Base-by-base conservation (phyloP, 2,888 invertebrate genomes). In the Sinentomon sp. region DNA sequence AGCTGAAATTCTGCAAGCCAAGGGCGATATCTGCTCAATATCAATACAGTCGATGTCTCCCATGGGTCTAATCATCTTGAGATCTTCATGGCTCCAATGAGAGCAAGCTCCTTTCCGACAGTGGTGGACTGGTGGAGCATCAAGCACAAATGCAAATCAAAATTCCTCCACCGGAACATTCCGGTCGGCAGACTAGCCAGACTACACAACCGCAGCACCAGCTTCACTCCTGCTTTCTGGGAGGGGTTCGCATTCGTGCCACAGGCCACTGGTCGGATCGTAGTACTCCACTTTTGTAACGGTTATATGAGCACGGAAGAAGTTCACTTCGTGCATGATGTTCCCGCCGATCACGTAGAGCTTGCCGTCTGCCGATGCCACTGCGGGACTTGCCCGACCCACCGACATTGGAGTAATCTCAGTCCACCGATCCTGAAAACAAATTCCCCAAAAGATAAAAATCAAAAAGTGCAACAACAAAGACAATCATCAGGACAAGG, bases 141-240 rank as follows among this genome's bases (percentile, higher is more conserved):
- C n/a, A n/a, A n/a, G n/a, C n/a, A n/a, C n/a, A n/a, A n/a, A n/a
- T n/a, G n/a, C n/a, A n/a, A n/a, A n/a, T n/a, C n/a, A n/a, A n/a
- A n/a, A n/a, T n/a, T n/a, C n/a, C n/a, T n/a, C n/a, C n/a, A n/a
- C n/a, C n/a, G n/a, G n/a, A n/a, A n/a, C n/a, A n/a, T n/a, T n/a
- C n/a, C n/a, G n/a, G n/a, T n/a, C n/a, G n/a, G n/a, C n/a, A n/a
- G n/a, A n/a, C n/a, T n/a, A n/a, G n/a, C n/a, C n/a, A n/a, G n/a
- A n/a, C n/a, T 56, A 63, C 39, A 62, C 68, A 48, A 78, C 70
- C 35, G 76, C 73, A 39, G 77, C 76, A 37, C 77, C 78, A 27
- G 80, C 78, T 55, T 82, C 82, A 33, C 78, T 75, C 40, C 83
- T 65, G 44, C 75, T 72, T 48, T 73, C 71, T 17, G 78, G 76